These are phyloP conservation scores for Parnassius apollo DNA, from an alignment of 2,888 invertebrate genomes.

Conservation along the genomic window DNA sequence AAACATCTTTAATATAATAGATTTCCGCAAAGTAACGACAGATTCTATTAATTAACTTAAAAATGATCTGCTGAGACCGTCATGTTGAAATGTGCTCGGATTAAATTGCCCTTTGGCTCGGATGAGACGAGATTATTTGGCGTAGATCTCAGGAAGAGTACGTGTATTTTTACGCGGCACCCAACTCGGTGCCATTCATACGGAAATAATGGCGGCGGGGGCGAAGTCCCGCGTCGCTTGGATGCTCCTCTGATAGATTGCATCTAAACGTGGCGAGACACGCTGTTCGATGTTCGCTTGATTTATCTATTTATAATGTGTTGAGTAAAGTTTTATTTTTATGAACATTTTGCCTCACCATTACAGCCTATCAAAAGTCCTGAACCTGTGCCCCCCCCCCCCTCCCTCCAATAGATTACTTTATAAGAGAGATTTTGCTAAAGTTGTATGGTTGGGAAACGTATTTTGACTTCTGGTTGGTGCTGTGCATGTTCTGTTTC, in stretches of 20 bases:
- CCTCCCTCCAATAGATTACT: no score
- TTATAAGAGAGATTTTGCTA: no score
- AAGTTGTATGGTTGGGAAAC: no score
- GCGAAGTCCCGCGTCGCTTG: conserved; percentile 28
- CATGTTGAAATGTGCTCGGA: no score
- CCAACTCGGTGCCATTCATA: conserved; percentile 53
- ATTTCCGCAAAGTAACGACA: no score
- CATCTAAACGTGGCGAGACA: conserved; percentile 10
- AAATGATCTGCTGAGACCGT: no score
- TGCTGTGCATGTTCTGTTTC: no score
- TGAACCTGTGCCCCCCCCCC: no score
- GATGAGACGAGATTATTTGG: conserved; percentile 41
- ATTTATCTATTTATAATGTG: background rate
- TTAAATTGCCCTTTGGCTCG: background rate
- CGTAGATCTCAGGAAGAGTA: conserved; percentile 52
- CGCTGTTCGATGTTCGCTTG: background rate
- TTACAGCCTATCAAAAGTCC: no score
- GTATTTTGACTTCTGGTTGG: no score
- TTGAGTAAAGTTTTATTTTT: background rate
- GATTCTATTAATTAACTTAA: no score
- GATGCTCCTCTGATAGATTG: conserved; percentile 17
- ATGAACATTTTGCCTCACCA: conserved; percentile 1
- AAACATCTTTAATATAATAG: no score
- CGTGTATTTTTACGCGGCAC: conserved; percentile 33
- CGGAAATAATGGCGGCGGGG: conserved; percentile 52